Evolutionary conservation across 2,113 vertebrate genomes (phyloP).

Genomic region (Limanda limanda): DNA sequence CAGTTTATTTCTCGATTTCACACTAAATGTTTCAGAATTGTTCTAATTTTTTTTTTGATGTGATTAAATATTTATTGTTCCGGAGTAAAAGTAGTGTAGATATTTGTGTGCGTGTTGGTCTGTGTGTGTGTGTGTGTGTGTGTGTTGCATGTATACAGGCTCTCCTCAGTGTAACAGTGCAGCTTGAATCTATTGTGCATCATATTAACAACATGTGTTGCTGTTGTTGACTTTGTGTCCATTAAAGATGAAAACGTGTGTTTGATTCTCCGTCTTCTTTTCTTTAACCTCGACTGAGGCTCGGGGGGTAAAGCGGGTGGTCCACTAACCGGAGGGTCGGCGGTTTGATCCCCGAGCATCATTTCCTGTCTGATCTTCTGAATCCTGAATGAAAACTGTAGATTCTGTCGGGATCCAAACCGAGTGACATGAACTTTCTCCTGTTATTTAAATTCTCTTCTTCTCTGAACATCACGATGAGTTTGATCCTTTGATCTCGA

Average conservation of each 20-base stretch:
- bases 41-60: neutral
- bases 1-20: neutral
- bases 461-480: too few species aligned
- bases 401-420: too few species aligned
- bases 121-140: conserved; percentile 27
- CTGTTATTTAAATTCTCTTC: too few species aligned
- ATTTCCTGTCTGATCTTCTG: too few species aligned
- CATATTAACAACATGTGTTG: conserved; percentile 39
- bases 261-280: neutral
- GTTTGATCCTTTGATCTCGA: neutral
- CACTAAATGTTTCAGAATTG: neutral
- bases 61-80: conserved; percentile 35
- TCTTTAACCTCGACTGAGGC: neutral
- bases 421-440: too few species aligned
- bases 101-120: neutral
- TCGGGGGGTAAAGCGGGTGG: too few species aligned
- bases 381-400: too few species aligned
- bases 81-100: neutral
- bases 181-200: conserved; percentile 32
- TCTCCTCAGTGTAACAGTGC: conserved; percentile 23
- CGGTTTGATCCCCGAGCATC: too few species aligned
- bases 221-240: conserved; percentile 41
- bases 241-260: conserved; percentile 60
- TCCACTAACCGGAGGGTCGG: too few species aligned
- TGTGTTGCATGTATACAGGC: conserved; percentile 58